A percentile compares a stretch with the other conserved stretches of the same genome.
Conservation (phyloP, 2,113 vertebrate species). For the Sminthopsis crassicaudata region DNA sequence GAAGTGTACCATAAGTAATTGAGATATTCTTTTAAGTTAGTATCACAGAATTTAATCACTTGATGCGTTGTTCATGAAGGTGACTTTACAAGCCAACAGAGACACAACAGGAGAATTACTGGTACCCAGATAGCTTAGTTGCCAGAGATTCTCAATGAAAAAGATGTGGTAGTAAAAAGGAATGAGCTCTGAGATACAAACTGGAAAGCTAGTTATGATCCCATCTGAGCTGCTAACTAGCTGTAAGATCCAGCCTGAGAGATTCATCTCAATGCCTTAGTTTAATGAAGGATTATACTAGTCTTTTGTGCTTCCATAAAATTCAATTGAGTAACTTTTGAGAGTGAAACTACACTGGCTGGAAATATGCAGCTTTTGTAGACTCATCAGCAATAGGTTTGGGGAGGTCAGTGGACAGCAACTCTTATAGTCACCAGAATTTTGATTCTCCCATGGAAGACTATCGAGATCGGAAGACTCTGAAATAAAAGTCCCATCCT, state of each 20-base stretch:
- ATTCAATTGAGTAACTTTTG: background rate
- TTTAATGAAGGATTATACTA: background rate
- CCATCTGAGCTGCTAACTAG: background rate
- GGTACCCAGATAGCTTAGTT: background rate
- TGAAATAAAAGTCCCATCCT: background rate
- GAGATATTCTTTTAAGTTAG: constrained; percentile 51
- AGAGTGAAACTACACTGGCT: background rate
- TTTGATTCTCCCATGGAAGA: background rate
- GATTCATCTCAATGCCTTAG: background rate
- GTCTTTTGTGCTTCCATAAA: background rate
- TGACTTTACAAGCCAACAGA: constrained; percentile 14
- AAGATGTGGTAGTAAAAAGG: background rate
- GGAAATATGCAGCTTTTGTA: background rate
- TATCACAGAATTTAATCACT: background rate
- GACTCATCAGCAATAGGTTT: background rate
- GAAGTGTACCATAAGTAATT: constrained; percentile 12
- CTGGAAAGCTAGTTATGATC: background rate
- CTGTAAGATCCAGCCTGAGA: background rate
- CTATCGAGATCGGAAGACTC: background rate
- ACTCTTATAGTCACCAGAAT: background rate
- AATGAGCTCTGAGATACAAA: background rate
- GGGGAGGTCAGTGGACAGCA: background rate
- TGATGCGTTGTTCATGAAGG: background rate
- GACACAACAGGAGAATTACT: constrained; percentile 13
- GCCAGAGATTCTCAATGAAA: background rate